These are phyloP conservation scores for Psix sp. DNA, from an alignment of 1,140 invertebrate genomes.

Conservation along the genomic window DNA sequence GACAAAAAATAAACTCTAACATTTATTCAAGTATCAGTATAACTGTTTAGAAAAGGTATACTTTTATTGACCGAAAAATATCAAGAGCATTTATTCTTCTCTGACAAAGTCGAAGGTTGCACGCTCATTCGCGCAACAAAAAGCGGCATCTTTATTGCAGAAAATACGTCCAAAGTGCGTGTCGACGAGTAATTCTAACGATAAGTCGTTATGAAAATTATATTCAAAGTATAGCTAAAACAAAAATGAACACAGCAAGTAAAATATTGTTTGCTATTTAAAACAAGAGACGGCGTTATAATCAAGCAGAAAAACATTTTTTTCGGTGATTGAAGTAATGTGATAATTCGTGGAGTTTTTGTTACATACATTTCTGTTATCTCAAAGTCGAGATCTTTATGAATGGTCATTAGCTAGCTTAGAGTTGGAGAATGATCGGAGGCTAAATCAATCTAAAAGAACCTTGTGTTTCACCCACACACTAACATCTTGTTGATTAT, in stretches of 20 bases:
- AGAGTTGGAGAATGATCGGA: conserved; percentile 48
- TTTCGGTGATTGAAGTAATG: background rate
- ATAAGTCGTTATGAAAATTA: conserved; percentile 11
- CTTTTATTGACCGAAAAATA: too few species aligned
- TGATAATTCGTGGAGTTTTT: conserved; percentile 8
- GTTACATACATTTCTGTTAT: conserved; percentile 24
- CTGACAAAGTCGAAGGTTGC: conserved; percentile 48
- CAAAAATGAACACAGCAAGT: background rate
- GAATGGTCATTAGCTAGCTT: conserved; percentile 31
- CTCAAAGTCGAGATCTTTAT: conserved; percentile 25
- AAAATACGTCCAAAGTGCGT: conserved; percentile 43
- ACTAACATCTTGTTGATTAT: conserved; percentile 30
- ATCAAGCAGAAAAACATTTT: too few species aligned
- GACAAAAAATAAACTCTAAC: too few species aligned
- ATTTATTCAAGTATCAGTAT: too few species aligned
- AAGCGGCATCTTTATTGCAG: conserved; percentile 36
- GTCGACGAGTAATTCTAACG: conserved; percentile 14
- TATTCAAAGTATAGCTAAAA: background rate
- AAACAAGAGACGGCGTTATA: too few species aligned
- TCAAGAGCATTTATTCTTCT: conserved; percentile 27
- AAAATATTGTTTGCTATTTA: background rate
- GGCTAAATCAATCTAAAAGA: conserved; percentile 58
- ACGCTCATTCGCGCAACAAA: conserved; percentile 40
- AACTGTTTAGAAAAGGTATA: too few species aligned
- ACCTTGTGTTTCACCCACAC: conserved; percentile 61